Conservation (phyloP, 2,113 vertebrate genomes). For the Bufo bufo region DNA sequence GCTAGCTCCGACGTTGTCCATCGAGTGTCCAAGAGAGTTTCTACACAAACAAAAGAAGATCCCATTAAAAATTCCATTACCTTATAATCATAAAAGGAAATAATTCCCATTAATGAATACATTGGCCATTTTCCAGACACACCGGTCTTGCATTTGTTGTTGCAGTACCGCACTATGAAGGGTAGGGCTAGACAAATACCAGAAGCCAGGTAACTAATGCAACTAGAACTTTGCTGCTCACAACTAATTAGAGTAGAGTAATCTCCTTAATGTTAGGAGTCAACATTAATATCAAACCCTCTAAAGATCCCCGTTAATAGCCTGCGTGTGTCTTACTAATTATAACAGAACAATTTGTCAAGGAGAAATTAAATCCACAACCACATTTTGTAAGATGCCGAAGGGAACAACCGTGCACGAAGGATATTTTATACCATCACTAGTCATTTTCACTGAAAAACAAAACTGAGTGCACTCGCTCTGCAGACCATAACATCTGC, state of each 20-base stretch:
- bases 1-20: constrained; percentile 96
- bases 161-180: not conserved
- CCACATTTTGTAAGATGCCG: no score
- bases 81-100: not conserved
- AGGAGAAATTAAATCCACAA: not conserved
- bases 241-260: not conserved
- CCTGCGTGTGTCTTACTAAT: not conserved
- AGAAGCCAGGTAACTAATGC: not conserved
- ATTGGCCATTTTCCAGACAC: not conserved
- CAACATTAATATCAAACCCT: not conserved
- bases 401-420: no score
- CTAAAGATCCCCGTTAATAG: not conserved
- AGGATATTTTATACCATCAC: no score
- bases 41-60: constrained; percentile 67
- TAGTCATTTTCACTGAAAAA: no score
- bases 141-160: not conserved
- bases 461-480: no score
- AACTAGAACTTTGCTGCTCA: not conserved
- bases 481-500: no score
- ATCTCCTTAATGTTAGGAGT: not conserved
- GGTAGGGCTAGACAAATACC: not conserved
- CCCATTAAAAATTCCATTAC: not conserved
- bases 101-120: not conserved
- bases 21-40: constrained; percentile 97
- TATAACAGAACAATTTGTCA: not conserved